These are phyloP conservation scores for Gasterosteus aculeatus DNA, from an alignment of 2,113 vertebrate genomes.

Conservation along the genomic window DNA sequence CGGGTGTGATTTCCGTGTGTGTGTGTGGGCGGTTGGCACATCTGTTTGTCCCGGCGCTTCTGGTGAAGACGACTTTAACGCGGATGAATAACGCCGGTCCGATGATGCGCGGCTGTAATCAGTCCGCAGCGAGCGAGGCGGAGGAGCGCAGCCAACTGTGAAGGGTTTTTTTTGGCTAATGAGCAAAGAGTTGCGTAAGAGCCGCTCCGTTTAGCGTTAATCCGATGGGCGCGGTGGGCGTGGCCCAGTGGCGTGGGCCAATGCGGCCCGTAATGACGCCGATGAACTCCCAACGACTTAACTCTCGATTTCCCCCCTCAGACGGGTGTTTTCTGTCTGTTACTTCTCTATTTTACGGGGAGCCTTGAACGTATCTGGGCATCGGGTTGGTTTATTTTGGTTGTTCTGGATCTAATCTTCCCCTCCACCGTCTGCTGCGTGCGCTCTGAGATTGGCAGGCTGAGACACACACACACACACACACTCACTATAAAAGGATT, in stretches of 20 bases:
- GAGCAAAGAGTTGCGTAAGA: constrained; percentile 75
- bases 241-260: constrained; percentile 43
- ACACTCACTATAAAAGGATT: constrained; percentile 26
- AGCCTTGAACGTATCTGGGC: constrained; percentile 39
- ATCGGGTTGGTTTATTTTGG: constrained; percentile 61
- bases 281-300: constrained; percentile 11
- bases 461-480: constrained; percentile 13
- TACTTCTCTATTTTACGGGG: constrained; percentile 35
- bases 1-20: constrained; percentile 24
- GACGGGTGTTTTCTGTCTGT: constrained; percentile 1
- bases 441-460: constrained; percentile 40
- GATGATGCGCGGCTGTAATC: constrained; percentile 62
- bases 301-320: background rate
- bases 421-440: constrained; percentile 55
- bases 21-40: constrained; percentile 16
- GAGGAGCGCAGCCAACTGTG: constrained; percentile 40
- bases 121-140: constrained; percentile 45
- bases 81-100: constrained; percentile 58
- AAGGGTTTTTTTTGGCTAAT: constrained; percentile 63
- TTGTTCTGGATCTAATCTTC: constrained; percentile 62
- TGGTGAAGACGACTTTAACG: constrained; percentile 56
- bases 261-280: constrained; percentile 34
- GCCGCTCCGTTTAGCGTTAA: constrained; percentile 66
- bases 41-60: constrained; percentile 48
- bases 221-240: constrained; percentile 69